These are phyloP conservation scores for Argyrosomus regius DNA, from an alignment of 2,797 vertebrate species.

Conservation along the genomic window DNA sequence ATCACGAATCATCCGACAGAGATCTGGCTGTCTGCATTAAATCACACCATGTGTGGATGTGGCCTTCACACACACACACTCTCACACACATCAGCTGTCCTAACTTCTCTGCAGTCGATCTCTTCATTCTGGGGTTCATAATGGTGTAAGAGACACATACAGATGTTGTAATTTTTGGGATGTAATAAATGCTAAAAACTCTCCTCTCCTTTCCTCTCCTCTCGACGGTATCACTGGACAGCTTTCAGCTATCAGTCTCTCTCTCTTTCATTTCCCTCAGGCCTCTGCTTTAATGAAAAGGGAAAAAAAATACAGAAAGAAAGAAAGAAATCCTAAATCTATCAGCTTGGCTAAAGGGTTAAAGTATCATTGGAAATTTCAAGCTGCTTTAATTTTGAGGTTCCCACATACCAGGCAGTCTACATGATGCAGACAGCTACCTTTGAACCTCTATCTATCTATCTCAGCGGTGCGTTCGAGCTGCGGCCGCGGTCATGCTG, in stretches of 20 bases:
- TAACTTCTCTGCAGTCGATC: not conserved
- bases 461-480: slow-evolving; percentile 35
- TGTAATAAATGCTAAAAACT: not conserved
- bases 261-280: slow-evolving; percentile 38
- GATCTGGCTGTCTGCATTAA: slow-evolving; percentile 41
- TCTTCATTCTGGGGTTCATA: not conserved
- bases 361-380: slow-evolving; percentile 63
- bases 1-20: slow-evolving; percentile 47
- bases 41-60: slow-evolving; percentile 48
- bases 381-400: slow-evolving; percentile 55
- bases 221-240: slow-evolving; percentile 11
- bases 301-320: slow-evolving; percentile 15
- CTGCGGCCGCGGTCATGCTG: slow-evolving; percentile 37
- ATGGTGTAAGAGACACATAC: not conserved
- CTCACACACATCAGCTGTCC: not conserved
- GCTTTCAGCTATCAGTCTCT: slow-evolving; percentile 9
- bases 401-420: slow-evolving; percentile 36
- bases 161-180: slow-evolving; percentile 11
- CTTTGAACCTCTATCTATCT: slow-evolving; percentile 50
- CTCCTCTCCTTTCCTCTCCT: not conserved
- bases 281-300: slow-evolving; percentile 37
- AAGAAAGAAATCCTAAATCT: slow-evolving; percentile 20
- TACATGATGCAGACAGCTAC: slow-evolving; percentile 33
- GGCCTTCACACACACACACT: slow-evolving; percentile 35
- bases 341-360: slow-evolving; percentile 36